A percentile compares a stretch with the other conserved stretches of the same genome.
Conservation (phyloP, 2,113 vertebrate species). For the Lutjanus erythropterus region DNA sequence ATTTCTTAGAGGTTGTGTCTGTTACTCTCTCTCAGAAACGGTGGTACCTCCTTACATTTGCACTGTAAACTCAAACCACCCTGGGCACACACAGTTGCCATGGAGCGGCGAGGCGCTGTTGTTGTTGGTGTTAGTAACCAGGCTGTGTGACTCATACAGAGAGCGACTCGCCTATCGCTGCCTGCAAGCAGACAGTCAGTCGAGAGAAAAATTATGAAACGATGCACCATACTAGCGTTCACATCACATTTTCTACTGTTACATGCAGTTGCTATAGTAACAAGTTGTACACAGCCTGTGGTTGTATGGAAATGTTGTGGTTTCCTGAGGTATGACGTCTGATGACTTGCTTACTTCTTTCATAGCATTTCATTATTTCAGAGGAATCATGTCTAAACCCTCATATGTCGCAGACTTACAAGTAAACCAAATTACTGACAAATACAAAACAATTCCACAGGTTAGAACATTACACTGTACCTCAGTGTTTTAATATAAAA, state of each 20-base stretch:
- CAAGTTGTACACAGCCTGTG: not conserved
- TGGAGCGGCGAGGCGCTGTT: slow-evolving; percentile 43
- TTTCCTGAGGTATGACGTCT: not conserved
- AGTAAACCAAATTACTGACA: slow-evolving; percentile 3
- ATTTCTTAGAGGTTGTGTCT: not conserved
- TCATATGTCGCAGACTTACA: not conserved
- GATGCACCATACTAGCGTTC: not conserved
- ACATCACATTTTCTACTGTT: not conserved
- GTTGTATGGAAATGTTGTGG: not conserved
- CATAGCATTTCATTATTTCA: slow-evolving; percentile 3
- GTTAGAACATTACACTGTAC: not conserved
- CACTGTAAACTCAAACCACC: slow-evolving; percentile 35
- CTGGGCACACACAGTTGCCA: slow-evolving; percentile 56
- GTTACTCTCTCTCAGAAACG: slow-evolving; percentile 14
- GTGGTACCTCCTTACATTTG: slow-evolving; percentile 29
- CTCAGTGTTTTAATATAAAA: too few relatives aligned
- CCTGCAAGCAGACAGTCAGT: not conserved
- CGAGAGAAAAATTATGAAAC: slow-evolving; percentile 2
- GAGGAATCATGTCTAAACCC: not conserved
- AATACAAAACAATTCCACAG: not conserved
- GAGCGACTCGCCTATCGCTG: slow-evolving; percentile 3
- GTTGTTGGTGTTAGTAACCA: slow-evolving; percentile 47
- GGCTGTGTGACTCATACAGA: slow-evolving; percentile 61
- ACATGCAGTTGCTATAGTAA: slow-evolving; percentile 14
- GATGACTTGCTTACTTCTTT: not conserved